These are phyloP conservation scores for Neosilurus mollespiculum DNA, from an alignment of 2,797 vertebrate genomes.

Conservation along the genomic window DNA sequence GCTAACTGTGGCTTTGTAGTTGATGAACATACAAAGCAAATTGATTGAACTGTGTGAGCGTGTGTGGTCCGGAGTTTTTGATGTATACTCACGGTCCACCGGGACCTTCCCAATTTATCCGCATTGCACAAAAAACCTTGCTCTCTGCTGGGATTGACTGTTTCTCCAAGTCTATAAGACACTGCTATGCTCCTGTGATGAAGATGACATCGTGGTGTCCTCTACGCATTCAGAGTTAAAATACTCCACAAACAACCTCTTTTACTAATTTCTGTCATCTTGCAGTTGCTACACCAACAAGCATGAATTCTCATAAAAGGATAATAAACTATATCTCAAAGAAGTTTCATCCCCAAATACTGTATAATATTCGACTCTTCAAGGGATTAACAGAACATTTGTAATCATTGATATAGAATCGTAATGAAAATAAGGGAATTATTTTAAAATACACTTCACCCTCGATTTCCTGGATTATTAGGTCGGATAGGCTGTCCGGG, in stretches of 20 bases:
- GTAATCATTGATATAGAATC: not conserved
- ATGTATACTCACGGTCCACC: not conserved
- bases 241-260: too few species aligned
- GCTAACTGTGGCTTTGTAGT: not conserved
- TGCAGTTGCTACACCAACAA: not conserved
- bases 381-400: not conserved
- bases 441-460: too few species aligned
- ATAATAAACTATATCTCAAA: not conserved
- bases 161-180: not conserved
- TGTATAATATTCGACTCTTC: not conserved
- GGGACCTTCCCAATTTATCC: not conserved
- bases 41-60: not conserved
- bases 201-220: not conserved
- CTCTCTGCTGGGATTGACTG: not conserved
- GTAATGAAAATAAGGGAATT: too few species aligned
- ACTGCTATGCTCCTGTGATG: not conserved
- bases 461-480: too few species aligned
- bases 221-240: not conserved
- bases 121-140: not conserved
- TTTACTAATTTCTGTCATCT: not conserved
- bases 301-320: not conserved
- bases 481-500: too few species aligned
- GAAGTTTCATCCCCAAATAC: not conserved
- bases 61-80: not conserved
- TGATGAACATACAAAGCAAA: not conserved